Base-by-base conservation (phyloP, 92 coral and sea anemone species). In the Blastomussa wellsi region DNA sequence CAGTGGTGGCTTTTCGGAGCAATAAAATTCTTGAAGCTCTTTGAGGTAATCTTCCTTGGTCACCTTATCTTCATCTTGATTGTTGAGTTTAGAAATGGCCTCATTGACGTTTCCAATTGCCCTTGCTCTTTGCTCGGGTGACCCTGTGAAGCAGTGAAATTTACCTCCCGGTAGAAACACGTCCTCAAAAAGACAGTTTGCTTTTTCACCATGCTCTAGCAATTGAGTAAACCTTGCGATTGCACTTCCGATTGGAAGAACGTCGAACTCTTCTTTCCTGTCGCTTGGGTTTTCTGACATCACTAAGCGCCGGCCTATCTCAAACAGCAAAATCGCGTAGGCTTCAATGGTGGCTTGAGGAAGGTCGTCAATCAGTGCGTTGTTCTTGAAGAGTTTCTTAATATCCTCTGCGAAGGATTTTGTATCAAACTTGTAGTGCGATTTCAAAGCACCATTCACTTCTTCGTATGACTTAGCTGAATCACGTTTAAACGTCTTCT, bases 251-350 rank as follows among this genome's bases (percentile, higher is more conserved):
- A 79, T 62, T 15, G 86, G 90, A 19, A 86, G 86, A 1, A 49
- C 29, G 66, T 86, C 90, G 39, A n/a, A 75, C 66, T 26, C 32
- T 44, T 3, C 53, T 28, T 55, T n/a, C 60, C 38, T 35, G 12
- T 57, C 64, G 68, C 78, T 86, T 66, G 57, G 83, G 19, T 52
- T 26, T n/a, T 39, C 36, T 12, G 4, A 0, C 24, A 6, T 19
- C 0, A 64, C 78, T 5, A 79, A 16, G 15, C 89, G 89, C 52
- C 89, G 83, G 10, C 86, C 89, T 16, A 86, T 86, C 60, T 86
- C 89, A 72, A 86, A 86, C 74, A 86, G 41, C 42, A 80, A 62
- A 5, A 86, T 12, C 48, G 55, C 48, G 80, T 86, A 86, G 39
- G 31, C 79, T 72, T 86, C 86, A n/a, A 41, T 0, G 57, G 84